These are phyloP conservation scores for Chymomyza costata DNA, from an alignment of 1,140 invertebrate species.

Conservation along the genomic window DNA sequence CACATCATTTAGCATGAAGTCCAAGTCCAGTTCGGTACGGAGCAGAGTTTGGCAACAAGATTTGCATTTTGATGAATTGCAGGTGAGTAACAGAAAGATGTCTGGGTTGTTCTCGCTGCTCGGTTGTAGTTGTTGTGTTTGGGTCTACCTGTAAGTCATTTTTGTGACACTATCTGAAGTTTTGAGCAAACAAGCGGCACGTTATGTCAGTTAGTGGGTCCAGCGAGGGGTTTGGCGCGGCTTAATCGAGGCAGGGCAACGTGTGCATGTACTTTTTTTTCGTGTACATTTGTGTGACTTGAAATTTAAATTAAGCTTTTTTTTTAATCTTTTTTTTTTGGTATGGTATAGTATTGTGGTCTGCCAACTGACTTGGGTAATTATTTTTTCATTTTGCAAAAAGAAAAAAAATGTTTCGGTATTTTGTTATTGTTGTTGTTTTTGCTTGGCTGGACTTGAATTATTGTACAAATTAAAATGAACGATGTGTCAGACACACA, in stretches of 20 bases:
- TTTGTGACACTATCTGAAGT: conserved; percentile 54
- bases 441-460: too few species aligned
- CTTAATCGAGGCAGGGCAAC: conserved; percentile 3
- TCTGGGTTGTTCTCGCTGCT: conserved; percentile 8
- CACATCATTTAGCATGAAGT: conserved; percentile 8
- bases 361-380: conserved; percentile 14
- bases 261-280: conserved; percentile 22
- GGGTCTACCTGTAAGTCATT: conserved; percentile 68
- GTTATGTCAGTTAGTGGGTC: too few species aligned
- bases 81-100: conserved; percentile 39
- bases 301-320: conserved; percentile 67
- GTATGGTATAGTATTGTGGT: conserved; percentile 1
- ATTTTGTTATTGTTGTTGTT: background rate
- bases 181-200: too few species aligned
- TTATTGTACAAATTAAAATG: conserved; percentile 70
- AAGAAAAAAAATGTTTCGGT: conserved; percentile 12
- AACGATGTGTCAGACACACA: conserved; percentile 71
- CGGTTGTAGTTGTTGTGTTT: too few species aligned
- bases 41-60: conserved; percentile 53
- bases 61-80: conserved; percentile 74
- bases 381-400: conserved; percentile 39
- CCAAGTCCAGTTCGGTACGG: conserved; percentile 13
- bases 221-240: conserved; percentile 14
- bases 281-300: conserved; percentile 57
- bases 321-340: conserved; percentile 3